Evolutionary conservation across 2,888 invertebrate genomes (phyloP).

Genomic region (Laothoe populi): DNA sequence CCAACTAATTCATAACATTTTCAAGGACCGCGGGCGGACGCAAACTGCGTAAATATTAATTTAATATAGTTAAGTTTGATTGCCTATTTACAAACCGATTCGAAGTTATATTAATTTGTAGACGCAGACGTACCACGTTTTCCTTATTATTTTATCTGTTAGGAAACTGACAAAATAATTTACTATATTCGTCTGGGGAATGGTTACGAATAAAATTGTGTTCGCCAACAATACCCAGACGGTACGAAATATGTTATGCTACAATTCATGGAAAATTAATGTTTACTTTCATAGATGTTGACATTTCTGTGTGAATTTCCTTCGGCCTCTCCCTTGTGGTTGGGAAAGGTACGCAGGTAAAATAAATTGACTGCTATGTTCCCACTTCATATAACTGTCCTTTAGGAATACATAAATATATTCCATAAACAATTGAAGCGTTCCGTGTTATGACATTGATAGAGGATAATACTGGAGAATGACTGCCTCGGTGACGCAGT

Average conservation of each 20-base stretch:
- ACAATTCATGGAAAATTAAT: conserved; percentile 42
- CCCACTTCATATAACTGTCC: conserved; percentile 27
- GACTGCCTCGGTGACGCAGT: too few species aligned
- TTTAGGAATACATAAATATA: conserved; percentile 19
- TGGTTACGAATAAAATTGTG: conserved; percentile 35
- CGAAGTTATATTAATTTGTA: conserved; percentile 11
- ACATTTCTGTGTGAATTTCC: conserved; percentile 37
- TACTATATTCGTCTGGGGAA: conserved; percentile 31
- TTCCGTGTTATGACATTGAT: not conserved
- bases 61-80: not conserved
- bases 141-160: conserved; percentile 25
- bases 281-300: conserved; percentile 37
- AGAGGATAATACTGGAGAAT: not conserved
- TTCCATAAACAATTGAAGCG: conserved; percentile 10
- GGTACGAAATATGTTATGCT: conserved; percentile 34
- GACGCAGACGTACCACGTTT: conserved; percentile 1
- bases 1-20: not conserved
- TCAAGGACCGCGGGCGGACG: not conserved
- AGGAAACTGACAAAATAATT: conserved; percentile 34
- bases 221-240: conserved; percentile 36
- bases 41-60: not conserved
- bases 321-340: conserved; percentile 33
- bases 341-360: conserved; percentile 4
- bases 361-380: conserved; percentile 20
- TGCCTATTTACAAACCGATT: not conserved